A percentile compares a stretch with the other conserved stretches of the same genome.
These are phyloP conservation scores for Colistium nudipinnis DNA, from an alignment of 2,113 vertebrate species.

Conservation along the genomic window DNA sequence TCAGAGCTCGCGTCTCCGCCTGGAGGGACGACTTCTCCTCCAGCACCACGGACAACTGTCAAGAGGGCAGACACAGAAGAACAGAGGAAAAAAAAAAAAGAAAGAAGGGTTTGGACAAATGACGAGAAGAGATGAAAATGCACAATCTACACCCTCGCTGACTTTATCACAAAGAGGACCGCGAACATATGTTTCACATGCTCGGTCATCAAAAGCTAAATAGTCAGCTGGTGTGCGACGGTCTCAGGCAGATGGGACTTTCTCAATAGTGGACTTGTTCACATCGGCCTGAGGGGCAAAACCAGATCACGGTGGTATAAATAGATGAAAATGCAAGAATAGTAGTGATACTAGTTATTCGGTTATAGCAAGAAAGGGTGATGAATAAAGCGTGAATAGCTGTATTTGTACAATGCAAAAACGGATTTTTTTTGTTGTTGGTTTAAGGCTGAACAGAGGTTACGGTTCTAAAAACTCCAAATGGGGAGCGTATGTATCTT, in stretches of 20 bases:
- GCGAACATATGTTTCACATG: slow-evolving; percentile 59
- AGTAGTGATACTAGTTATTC: neutral
- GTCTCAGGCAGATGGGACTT: slow-evolving; percentile 41
- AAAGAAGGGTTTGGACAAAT: neutral
- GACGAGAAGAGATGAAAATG: no score
- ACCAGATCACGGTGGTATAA: slow-evolving; percentile 9
- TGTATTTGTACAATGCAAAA: neutral
- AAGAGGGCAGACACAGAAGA: neutral
- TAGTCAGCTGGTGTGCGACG: slow-evolving; percentile 68
- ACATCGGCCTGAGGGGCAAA: slow-evolving; percentile 28
- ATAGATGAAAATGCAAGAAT: slow-evolving; percentile 21
- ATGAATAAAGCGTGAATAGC: no score
- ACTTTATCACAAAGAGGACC: slow-evolving; percentile 24
- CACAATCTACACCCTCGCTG: no score
- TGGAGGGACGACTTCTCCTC: slow-evolving; percentile 86
- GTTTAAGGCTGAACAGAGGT: slow-evolving; percentile 10
- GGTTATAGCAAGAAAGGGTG: neutral
- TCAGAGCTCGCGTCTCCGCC: slow-evolving; percentile 79
- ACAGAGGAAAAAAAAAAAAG: neutral
- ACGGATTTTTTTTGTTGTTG: neutral
- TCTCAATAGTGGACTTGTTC: slow-evolving; percentile 60
- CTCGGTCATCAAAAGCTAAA: slow-evolving; percentile 31
- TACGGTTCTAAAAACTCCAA: slow-evolving; percentile 47
- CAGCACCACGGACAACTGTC: slow-evolving; percentile 80
- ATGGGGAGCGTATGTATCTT: slow-evolving; percentile 26